These are phyloP conservation scores for Rhabdomys pumilio DNA, from an alignment of 2,797 vertebrate genomes.

Conservation along the genomic window DNA sequence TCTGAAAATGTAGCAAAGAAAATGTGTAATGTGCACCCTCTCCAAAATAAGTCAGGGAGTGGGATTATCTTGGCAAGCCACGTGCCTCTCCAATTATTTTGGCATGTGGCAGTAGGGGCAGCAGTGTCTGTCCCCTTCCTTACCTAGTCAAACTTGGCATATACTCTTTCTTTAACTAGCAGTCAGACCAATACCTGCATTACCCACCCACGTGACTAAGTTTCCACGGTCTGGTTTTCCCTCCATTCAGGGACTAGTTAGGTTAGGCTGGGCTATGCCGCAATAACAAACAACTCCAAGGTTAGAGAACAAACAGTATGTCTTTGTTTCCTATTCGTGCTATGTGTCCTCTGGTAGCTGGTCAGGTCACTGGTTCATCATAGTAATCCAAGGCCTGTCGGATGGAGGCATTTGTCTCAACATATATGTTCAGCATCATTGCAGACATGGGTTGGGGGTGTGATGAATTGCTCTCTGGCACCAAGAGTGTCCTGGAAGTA, in stretches of 20 bases:
- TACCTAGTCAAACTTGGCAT: slow-evolving; percentile 5
- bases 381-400: neutral
- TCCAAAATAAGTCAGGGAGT: slow-evolving; percentile 80
- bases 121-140: neutral
- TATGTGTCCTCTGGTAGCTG: neutral
- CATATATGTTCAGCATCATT: neutral
- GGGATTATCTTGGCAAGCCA: slow-evolving; percentile 72
- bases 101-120: neutral
- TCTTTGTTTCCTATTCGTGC: neutral
- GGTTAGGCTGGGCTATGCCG: neutral
- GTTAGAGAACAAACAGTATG: neutral
- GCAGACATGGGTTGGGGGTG: neutral
- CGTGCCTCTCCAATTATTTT: slow-evolving; percentile 39
- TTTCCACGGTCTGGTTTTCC: neutral
- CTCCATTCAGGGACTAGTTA: neutral
- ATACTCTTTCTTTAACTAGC: neutral
- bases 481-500: neutral
- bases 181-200: neutral
- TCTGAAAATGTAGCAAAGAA: slow-evolving; percentile 81
- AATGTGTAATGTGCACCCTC: slow-evolving; percentile 78
- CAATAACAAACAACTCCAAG: neutral
- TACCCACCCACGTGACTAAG: neutral
- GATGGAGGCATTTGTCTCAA: neutral
- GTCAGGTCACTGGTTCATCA: neutral
- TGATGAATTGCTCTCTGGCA: neutral